phyloP scores from a whole-genome alignment of 2,888 invertebrate genomes.

The Stenchaetothrips biformis region DNA sequence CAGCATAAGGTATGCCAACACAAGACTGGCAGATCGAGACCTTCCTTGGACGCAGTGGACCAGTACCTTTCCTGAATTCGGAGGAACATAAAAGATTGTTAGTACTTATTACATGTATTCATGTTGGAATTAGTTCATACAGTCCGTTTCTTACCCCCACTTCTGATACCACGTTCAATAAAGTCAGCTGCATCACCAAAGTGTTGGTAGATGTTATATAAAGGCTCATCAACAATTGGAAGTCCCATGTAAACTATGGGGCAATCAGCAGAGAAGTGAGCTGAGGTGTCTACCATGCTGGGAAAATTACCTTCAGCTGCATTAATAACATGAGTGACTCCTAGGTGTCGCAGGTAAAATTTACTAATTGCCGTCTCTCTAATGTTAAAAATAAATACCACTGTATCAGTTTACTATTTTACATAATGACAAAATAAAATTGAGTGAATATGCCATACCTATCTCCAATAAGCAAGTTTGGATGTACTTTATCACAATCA shows the following conservation, averaged over 20 bases:
- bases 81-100: not conserved
- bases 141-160: constrained; percentile 55
- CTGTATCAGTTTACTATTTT: not conserved
- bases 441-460: constrained; percentile 48
- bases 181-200: constrained; percentile 76
- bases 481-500: constrained; percentile 71
- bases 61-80: constrained; percentile 65
- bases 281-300: constrained; percentile 74
- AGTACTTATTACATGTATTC: not conserved
- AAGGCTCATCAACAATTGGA: constrained; percentile 70
- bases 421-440: not conserved
- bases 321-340: constrained; percentile 80
- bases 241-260: constrained; percentile 72
- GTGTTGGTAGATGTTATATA: constrained; percentile 72
- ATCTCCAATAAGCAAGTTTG: constrained; percentile 67
- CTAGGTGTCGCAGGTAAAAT: constrained; percentile 63
- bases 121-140: constrained; percentile 35
- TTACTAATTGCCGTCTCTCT: constrained; percentile 77
- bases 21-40: constrained; percentile 75
- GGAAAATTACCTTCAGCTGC: constrained; percentile 75
- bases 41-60: constrained; percentile 79
- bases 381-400: constrained; percentile 35
- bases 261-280: constrained; percentile 66
- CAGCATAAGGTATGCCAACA: constrained; percentile 76
- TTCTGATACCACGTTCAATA: constrained; percentile 68